These are phyloP conservation scores for Echinops telfairi DNA, from an alignment of 2,113 vertebrate genomes.

Conservation along the genomic window DNA sequence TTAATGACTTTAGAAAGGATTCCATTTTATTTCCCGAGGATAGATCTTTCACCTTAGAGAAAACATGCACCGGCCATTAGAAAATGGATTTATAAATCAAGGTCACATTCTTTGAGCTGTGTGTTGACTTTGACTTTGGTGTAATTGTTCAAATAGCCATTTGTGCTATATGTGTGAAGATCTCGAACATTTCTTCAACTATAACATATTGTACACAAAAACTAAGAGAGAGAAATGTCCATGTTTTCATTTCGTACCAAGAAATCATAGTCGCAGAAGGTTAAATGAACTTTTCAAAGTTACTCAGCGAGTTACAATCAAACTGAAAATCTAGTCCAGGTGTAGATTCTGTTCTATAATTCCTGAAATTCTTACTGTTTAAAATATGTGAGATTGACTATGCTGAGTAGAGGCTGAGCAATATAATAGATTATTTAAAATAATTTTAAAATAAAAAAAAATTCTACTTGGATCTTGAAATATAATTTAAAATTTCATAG, in stretches of 20 bases:
- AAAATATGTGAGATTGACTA: not conserved
- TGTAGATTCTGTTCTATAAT: not conserved
- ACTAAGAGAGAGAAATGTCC: not conserved
- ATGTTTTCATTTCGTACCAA: constrained; percentile 26
- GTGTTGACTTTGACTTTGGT: constrained; percentile 24
- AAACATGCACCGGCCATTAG: not conserved
- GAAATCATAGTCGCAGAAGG: not conserved
- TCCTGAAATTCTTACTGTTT: not conserved
- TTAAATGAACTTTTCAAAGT: constrained; percentile 64
- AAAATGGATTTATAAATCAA: not conserved
- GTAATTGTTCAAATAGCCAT: constrained; percentile 45
- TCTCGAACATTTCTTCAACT: constrained; percentile 35
- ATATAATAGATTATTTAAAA: not conserved
- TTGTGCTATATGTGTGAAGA: not conserved
- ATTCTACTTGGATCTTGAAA: not conserved
- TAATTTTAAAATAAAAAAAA: no score
- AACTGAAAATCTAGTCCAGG: not conserved
- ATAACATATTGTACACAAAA: constrained; percentile 44
- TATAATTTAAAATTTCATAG: not conserved
- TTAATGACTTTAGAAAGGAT: not conserved
- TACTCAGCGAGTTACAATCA: constrained; percentile 9
- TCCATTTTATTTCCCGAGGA: not conserved
- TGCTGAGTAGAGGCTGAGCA: not conserved
- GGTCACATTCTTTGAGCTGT: not conserved
- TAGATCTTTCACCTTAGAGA: not conserved